phyloP scores from a whole-genome alignment of 2,113 vertebrate genomes.

The Halcyon senegalensis region DNA sequence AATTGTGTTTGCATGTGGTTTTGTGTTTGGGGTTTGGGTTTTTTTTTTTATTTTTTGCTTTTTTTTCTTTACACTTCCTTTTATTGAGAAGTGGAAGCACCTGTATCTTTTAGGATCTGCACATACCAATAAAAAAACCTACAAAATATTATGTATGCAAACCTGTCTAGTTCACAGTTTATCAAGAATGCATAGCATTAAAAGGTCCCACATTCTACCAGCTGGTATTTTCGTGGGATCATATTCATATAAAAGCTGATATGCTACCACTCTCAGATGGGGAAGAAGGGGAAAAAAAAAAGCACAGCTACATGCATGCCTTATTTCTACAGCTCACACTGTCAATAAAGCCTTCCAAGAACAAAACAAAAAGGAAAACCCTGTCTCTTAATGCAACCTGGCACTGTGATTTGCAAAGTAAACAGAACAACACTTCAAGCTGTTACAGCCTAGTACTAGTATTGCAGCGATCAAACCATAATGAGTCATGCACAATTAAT shows the following conservation, averaged over 20 bases:
- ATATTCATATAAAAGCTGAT: not conserved
- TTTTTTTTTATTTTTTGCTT: not conserved
- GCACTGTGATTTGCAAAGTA: not conserved
- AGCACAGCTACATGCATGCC: not conserved
- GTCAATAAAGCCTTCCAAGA: not conserved
- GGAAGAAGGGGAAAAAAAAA: not conserved
- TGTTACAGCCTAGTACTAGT: not conserved
- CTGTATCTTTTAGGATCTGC: not conserved
- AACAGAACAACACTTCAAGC: not conserved
- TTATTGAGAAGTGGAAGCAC: not conserved
- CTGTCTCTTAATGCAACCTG: not conserved
- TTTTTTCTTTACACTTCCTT: not conserved
- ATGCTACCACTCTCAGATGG: not conserved
- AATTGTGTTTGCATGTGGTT: not conserved
- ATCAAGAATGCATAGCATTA: not conserved
- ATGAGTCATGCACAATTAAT: not conserved
- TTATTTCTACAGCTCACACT: conserved; percentile 8
- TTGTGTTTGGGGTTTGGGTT: not conserved
- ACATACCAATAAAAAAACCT: not conserved
- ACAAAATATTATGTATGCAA: not conserved
- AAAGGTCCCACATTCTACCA: not conserved
- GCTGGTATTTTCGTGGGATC: not conserved
- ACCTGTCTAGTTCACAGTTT: not conserved
- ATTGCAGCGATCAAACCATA: not conserved
- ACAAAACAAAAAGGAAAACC: not conserved